These are phyloP conservation scores for Alethe diademata DNA, from an alignment of 2,113 vertebrate species.

Conservation along the genomic window DNA sequence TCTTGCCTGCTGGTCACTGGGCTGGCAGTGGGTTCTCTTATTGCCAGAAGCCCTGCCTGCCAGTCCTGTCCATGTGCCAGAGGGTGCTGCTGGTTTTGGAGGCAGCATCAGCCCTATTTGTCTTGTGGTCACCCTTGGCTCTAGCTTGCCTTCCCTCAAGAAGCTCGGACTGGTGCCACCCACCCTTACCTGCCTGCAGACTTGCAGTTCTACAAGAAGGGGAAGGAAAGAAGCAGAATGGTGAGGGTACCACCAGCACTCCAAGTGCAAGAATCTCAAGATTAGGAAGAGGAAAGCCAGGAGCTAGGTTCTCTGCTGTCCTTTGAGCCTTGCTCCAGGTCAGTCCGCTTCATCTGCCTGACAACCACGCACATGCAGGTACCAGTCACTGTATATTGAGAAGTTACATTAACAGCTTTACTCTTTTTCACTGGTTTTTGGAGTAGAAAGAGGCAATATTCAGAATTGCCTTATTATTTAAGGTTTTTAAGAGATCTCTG, in stretches of 20 bases:
- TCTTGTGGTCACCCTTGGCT: neutral
- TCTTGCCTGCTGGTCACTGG: neutral
- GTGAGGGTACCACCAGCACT: neutral
- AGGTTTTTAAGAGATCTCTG: neutral
- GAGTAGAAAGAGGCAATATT: neutral
- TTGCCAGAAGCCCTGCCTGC: neutral
- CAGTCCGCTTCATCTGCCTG: neutral
- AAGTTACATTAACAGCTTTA: neutral
- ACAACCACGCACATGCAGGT: neutral
- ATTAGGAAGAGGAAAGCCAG: neutral
- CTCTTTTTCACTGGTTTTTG: neutral
- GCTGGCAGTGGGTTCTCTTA: accelerated
- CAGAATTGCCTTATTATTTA: neutral
- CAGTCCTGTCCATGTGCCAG: accelerated
- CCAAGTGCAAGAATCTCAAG: neutral
- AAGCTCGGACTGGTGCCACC: neutral
- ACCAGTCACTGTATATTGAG: neutral
- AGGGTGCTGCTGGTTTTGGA: neutral
- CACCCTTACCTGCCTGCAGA: neutral
- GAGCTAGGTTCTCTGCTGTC: neutral
- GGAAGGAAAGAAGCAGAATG: neutral
- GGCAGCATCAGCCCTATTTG: neutral
- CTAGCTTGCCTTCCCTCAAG: neutral
- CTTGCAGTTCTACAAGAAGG: neutral
- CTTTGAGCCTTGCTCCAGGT: neutral